phyloP scores from a whole-genome alignment of 2,888 invertebrate species.

The Serrognathus titanus region DNA sequence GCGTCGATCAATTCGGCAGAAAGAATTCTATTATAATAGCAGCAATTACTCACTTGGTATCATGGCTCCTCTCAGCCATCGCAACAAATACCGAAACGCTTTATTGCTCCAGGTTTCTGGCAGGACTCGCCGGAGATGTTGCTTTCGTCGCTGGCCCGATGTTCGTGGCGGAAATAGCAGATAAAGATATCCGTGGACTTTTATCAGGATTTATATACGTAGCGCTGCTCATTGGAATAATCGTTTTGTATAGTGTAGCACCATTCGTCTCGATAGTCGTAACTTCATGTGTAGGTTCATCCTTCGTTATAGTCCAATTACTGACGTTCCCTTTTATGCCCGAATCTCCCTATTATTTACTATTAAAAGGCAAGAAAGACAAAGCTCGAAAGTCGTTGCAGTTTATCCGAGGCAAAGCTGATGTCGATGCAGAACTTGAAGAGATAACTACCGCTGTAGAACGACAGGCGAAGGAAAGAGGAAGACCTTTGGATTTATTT shows the following conservation, averaged over 20 bases:
- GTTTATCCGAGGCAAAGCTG: conserved; percentile 28
- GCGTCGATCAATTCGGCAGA: conserved; percentile 42
- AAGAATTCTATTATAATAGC: conserved; percentile 42
- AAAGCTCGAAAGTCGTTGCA: conserved; percentile 37
- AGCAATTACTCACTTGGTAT: conserved; percentile 36
- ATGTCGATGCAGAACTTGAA: conserved; percentile 39
- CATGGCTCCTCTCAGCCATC: conserved; percentile 43
- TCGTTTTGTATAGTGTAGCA: conserved; percentile 43
- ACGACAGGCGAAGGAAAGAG: conserved; percentile 40
- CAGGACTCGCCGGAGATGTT: conserved; percentile 45
- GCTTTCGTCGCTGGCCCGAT: conserved; percentile 48
- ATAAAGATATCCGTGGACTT: conserved; percentile 45
- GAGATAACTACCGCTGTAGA: conserved; percentile 41
- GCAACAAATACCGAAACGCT: conserved; percentile 38
- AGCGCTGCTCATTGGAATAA: conserved; percentile 46
- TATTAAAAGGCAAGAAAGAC: conserved; percentile 36
- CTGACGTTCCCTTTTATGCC: conserved; percentile 44
- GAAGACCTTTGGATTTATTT: conserved; percentile 41
- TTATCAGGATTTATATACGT: conserved; percentile 45
- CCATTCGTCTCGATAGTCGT: conserved; percentile 41
- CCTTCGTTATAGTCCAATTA: conserved; percentile 36
- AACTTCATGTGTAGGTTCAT: conserved; percentile 39
- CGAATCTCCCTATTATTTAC: conserved; percentile 44
- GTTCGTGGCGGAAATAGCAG: conserved; percentile 47
- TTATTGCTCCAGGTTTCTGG: conserved; percentile 42